A percentile compares a stretch with the other conserved stretches of the same genome.
Evolutionary conservation across 2,888 invertebrate species (phyloP).

Genomic region (Cepaea hortensis): DNA sequence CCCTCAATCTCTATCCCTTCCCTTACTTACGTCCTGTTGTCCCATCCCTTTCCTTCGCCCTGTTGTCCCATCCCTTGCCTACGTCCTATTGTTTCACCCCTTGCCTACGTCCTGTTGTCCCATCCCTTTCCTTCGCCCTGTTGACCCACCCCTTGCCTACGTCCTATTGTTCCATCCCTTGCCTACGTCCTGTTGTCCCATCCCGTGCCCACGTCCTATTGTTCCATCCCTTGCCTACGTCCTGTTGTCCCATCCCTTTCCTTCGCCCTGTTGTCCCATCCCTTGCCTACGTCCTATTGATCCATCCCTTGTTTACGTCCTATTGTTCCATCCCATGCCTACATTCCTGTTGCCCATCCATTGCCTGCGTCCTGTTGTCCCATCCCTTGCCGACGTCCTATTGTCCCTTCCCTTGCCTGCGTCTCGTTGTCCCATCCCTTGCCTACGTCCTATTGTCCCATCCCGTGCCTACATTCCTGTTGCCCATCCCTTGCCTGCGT

Average conservation of each 20-base stretch:
- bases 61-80: no score
- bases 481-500: neutral
- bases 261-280: no score
- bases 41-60: no score
- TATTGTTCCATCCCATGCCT: no score
- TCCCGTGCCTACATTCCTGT: neutral
- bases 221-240: no score
- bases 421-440: neutral
- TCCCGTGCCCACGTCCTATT: no score
- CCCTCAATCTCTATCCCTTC: no score
- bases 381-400: neutral
- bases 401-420: neutral
- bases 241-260: no score
- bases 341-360: neutral
- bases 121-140: neutral
- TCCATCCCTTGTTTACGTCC: no score
- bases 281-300: no score
- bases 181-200: no score
- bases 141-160: neutral
- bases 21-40: no score
- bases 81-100: neutral
- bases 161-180: neutral
- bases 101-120: neutral
- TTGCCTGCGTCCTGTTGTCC: neutral
- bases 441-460: neutral